Evolutionary conservation across 2,113 vertebrate genomes (phyloP), one percentile per base, ranked within the genome.

Genomic region (Protomyctophum bolini): DNA sequence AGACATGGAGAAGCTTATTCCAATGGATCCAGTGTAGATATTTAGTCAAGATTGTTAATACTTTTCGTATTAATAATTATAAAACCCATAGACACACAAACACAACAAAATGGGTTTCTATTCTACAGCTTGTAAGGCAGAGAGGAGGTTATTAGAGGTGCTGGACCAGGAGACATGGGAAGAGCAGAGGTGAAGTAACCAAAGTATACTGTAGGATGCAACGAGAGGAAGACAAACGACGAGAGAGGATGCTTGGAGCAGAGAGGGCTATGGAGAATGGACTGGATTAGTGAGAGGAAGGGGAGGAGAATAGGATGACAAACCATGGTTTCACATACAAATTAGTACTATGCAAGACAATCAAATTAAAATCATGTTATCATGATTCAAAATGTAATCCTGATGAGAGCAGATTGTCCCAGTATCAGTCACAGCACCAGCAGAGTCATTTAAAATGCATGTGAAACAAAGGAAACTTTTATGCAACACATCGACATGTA

Each of bases 81-180:
- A 41, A 41, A 41, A 41, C 33, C 5, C 33, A 41, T 3, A 41
- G 33, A 41, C 3, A 41, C 3, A 41, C 33, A 41, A 3, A 41
- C 3, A 41, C 33, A n/a, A n/a, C 21, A 21, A 21, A 21, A 21
- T 21, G 21, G 21, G 21, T 41, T 41, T 41, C 33, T 41, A 41
- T 51, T 48, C 57, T 28, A 9, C 29, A 28, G 29, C 57, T 28
- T 58, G 15, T 58, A 28, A 6, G 57, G 29, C 14, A 29, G 29
- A 66, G 21, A 68, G 52, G 33, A 85, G 83, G 76, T 83, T 84
- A 77, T 64, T 72, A 68, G 63, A 60, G 71, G 66, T 41, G 56
- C 2, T 58, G 50, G 65, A 51, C 51, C 12, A 3, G 9, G 61
- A 45, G 63, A 45, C 72, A 49, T 59, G 75, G 56, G 45, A 10